Evolutionary conservation across 1,140 invertebrate species (phyloP).

Genomic region (Pseudomyrmex concolor): DNA sequence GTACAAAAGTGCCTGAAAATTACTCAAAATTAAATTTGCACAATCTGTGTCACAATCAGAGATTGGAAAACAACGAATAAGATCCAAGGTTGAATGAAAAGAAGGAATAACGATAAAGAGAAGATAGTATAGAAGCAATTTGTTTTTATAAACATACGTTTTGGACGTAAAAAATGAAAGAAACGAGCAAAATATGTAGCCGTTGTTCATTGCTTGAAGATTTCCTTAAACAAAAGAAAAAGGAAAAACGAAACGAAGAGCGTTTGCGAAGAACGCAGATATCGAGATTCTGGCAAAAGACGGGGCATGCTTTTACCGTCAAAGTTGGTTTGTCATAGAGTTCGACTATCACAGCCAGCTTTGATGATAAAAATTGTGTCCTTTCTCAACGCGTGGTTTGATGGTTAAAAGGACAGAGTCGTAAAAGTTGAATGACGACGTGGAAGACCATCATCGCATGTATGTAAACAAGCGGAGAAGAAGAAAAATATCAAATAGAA

Average conservation of each 20-base stretch:
- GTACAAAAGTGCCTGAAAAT: neutral
- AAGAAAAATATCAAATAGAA: neutral
- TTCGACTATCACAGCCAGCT: slow-evolving; percentile 92
- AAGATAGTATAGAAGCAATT: neutral
- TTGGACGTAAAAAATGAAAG: neutral
- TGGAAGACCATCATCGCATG: neutral
- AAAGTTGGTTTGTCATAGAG: slow-evolving; percentile 92
- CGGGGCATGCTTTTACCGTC: slow-evolving; percentile 87
- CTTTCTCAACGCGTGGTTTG: slow-evolving; percentile 67
- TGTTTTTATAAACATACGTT: neutral
- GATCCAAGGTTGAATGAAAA: slow-evolving; percentile 4
- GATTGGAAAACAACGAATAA: neutral
- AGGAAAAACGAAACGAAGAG: neutral
- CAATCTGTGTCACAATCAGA: neutral
- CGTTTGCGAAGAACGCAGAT: neutral
- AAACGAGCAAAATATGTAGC: slow-evolving; percentile 24
- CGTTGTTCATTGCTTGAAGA: slow-evolving; percentile 23
- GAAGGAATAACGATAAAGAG: neutral
- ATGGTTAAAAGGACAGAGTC: neutral
- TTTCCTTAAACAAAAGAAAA: slow-evolving; percentile 22
- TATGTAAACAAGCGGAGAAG: neutral
- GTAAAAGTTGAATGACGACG: neutral
- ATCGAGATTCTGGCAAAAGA: slow-evolving; percentile 13
- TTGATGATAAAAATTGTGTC: slow-evolving; percentile 90
- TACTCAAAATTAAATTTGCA: slow-evolving; percentile 7